phyloP scores from a whole-genome alignment of 2,113 vertebrate genomes.

The Noturus placidus region DNA sequence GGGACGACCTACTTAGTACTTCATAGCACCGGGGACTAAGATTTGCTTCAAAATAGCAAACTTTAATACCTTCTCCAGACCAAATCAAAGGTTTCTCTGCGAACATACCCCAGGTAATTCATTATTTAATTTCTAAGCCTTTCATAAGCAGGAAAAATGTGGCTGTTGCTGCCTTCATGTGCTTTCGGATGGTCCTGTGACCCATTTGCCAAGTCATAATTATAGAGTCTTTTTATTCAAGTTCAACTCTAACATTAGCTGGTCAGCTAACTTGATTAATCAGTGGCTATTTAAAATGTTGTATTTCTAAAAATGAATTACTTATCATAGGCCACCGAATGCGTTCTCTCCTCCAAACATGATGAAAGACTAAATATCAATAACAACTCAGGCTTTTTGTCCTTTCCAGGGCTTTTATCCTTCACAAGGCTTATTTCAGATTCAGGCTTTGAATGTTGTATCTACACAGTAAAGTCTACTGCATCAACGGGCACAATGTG shows the following conservation, averaged over 20 bases:
- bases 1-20: neutral
- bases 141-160: neutral
- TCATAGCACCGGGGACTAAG: neutral
- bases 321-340: neutral
- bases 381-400: neutral
- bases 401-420: neutral
- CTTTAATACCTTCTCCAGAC: neutral
- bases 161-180: neutral
- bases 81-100: neutral
- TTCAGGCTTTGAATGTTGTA: neutral
- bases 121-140: neutral
- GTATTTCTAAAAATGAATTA: neutral
- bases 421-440: neutral
- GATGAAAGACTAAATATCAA: neutral
- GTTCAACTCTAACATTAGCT: neutral
- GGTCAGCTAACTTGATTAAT: neutral
- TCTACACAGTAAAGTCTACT: neutral
- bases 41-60: neutral
- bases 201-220: neutral
- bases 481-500: neutral
- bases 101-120: neutral
- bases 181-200: neutral
- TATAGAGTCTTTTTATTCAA: neutral
- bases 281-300: neutral
- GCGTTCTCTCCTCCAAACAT: neutral